Evolutionary conservation across 2,888 invertebrate genomes (phyloP), one percentile per base, ranked within the genome.

Genomic region (Xestoiulus laeticollis): DNA sequence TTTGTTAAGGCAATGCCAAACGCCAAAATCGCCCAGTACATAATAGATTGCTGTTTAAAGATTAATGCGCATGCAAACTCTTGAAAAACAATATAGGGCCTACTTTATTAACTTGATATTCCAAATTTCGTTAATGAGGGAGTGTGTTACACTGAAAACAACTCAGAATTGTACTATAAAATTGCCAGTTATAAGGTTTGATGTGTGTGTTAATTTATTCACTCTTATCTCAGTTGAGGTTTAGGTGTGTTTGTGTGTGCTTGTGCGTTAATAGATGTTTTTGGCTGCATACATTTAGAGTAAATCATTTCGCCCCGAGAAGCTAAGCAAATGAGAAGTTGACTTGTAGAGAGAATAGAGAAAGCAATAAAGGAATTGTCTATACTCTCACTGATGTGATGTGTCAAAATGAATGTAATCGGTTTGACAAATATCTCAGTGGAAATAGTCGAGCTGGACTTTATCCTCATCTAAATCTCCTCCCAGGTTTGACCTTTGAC

Each of bases 361-460:
- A 78, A 78, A 78, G 26, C 78, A 78, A 78, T 78, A 30, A 38
- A 78, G 78, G 78, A 78, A 32, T 30, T 78, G 78, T 78, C 78
- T 78, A 78, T 78, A 78, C 78, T 32, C 78, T 78, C 30, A 16
- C 78, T 78, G 78, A 78, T 78, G 78, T 78, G 30, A 78, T 78
- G 78, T 78, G 78, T 78, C 78, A 78, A 78, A 78, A 78, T 78
- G 78, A 78, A 78, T 78, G 12, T 78, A 78, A 78, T 78, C 78
- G 78, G 30, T 78, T 30, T 78, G 78, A 78, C 78, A 78, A 78
- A 78, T 78, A 78, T 78, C 78, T 78, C 78, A 78, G 78, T 78
- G 78, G 78, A 78, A 78, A 78, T 78, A 78, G 78, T 78, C 78
- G 78, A 78, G 78, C 78, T 78, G 78, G 78, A 78, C 78, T 78